Base-by-base conservation (phyloP, 2,113 vertebrate species). In the Muntiacus reevesi region DNA sequence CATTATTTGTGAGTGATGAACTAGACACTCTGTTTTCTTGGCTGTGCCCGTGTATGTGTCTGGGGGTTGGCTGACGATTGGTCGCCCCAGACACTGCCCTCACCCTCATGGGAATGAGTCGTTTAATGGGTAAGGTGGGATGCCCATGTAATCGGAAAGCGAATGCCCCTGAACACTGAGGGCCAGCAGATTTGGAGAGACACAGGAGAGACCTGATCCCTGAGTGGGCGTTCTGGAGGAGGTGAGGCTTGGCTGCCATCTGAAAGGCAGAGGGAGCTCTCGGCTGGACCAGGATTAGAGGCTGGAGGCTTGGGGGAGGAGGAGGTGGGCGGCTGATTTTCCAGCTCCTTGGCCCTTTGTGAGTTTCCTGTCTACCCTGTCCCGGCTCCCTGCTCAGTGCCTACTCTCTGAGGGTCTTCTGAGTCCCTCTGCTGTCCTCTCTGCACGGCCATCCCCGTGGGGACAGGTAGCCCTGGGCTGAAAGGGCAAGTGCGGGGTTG, bases 111-210 rank as follows among this genome's bases (percentile, higher is more conserved):
- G 59, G 14, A 84, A 13, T 5, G 25, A 27, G 60, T 1, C 27
- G 2, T 5, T 74, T 30, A 2, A 2, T 1, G 17, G 55, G 21
- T 8, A 16, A 64, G 12, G 7, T 4, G 43, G 16, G 54, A 5
- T 14, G 7, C 2, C 4, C 30, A 3, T 15, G 5, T 43, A 25
- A 23, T 50, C n/a, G 43, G 59, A 52, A 87, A 59, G 43, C 3
- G 40, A 57, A 40, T 54, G 33, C 15, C 28, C 21, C n/a, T 74
- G 45, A 59, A 13, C 27, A 4, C 59, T 4, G 15, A 50, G 23
- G 43, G 10, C 52, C 47, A 45, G 95, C 10, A n/a, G 54, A 30
- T 45, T 28, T 15, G n/a, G 50, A 60, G 50, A 78, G 83, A 57
- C 3, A 6, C 6, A 25, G 47, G 33, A 4, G 86, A 67, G 36